Conservation (phyloP, 2,888 invertebrate species). For the Nephrotoma appendiculata region DNA sequence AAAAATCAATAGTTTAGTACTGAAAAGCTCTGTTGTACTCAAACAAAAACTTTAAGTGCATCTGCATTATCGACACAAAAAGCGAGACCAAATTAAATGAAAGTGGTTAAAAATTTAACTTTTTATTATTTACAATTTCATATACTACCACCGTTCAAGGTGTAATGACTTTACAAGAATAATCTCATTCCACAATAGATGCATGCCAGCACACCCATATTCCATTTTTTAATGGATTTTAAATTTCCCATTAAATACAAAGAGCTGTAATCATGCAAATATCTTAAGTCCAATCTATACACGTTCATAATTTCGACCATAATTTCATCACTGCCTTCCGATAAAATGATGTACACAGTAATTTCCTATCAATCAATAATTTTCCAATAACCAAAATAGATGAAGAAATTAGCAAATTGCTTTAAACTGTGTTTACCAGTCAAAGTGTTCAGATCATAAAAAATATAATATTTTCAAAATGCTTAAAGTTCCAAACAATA, state of each 20-base stretch:
- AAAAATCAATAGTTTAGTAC: too few relatives aligned
- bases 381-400: background rate
- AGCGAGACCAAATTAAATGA: too few relatives aligned
- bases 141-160: background rate
- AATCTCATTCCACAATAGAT: background rate
- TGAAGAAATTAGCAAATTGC: background rate
- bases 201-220: background rate
- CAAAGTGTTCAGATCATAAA: background rate
- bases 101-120: too few relatives aligned
- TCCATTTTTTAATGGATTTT: background rate
- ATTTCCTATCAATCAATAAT: background rate
- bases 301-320: background rate
- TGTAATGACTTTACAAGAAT: background rate
- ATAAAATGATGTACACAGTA: background rate
- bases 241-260: background rate
- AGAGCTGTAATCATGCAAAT: background rate
- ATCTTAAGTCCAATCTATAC: background rate
- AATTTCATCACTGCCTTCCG: background rate
- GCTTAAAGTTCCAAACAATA: background rate
- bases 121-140: too few relatives aligned
- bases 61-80: too few relatives aligned
- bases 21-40: too few relatives aligned
- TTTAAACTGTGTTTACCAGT: background rate
- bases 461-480: background rate
- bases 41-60: too few relatives aligned